These are phyloP conservation scores for Hermetia illucens DNA, from an alignment of 1,140 invertebrate genomes.

Conservation along the genomic window DNA sequence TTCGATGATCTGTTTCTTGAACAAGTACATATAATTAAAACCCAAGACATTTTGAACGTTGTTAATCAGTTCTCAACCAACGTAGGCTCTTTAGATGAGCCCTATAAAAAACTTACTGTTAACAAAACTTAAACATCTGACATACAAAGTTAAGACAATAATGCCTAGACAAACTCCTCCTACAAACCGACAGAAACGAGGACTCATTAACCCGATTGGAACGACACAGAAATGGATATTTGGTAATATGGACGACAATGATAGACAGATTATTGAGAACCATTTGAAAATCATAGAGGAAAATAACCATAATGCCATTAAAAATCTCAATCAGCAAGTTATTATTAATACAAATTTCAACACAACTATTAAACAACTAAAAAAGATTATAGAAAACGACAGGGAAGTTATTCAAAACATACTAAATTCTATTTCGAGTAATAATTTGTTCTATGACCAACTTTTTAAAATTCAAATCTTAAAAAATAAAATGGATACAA, in stretches of 20 bases:
- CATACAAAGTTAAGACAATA: neutral
- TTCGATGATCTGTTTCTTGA: too few relatives aligned
- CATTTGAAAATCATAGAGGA: neutral
- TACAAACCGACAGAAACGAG: neutral
- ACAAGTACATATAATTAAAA: too few relatives aligned
- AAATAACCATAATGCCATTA: neutral
- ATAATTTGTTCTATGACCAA: too few relatives aligned
- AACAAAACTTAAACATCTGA: neutral
- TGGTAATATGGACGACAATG: conserved; percentile 3
- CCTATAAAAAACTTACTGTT: neutral
- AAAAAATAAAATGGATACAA: too few relatives aligned
- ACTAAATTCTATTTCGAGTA: too few relatives aligned
- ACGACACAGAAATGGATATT: conserved; percentile 2
- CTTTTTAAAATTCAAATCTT: too few relatives aligned
- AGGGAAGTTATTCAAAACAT: neutral
- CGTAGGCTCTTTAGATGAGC: too few relatives aligned
- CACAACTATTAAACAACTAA: neutral
- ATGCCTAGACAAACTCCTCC: neutral
- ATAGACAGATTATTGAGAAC: conserved; percentile 1
- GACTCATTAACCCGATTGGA: neutral
- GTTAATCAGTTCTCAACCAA: too few relatives aligned
- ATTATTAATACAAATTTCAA: neutral
- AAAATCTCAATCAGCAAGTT: neutral
- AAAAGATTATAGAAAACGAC: conserved; percentile 1
- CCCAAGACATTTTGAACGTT: too few relatives aligned